Evolutionary conservation across 2,113 vertebrate genomes (phyloP), one percentile per base, ranked within the genome.

Genomic region (Cheirogaleus medius): DNA sequence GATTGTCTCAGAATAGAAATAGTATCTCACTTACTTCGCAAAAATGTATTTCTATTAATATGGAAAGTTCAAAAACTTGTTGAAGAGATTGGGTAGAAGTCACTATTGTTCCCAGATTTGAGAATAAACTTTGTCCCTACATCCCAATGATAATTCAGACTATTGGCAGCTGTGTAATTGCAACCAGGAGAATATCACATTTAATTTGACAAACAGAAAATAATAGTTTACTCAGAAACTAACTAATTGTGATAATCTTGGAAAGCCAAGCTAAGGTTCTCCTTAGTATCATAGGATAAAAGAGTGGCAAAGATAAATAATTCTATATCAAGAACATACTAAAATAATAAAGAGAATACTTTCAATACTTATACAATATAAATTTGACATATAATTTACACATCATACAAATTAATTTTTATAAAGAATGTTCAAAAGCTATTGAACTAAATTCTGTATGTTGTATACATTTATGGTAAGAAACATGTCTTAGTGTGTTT

Each of bases 121-220:
- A 78, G 23, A 60, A 71, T 23, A 87, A n/a, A 23, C 13, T 54
- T 0, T n/a, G 39, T 42, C 17, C 27, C 11, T 58, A n/a, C 13
- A 9, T 7, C 29, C n/a, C 7, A 56, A 0, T 32, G 21, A 34
- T 49, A 32, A 37, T n/a, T 85, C 21, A 18, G 0, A 25, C 27
- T 52, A 2, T 11, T 4, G 10, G 3, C 3, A 27, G 1, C 1
- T 58, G 25, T 56, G 10, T 1, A 12, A 0, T 11, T 49, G 11
- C n/a, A 37, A 63, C 9, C 8, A 89, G 18, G 32, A 73, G 7
- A 85, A 49, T 37, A n/a, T 29, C 39, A 83, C 2, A 23, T 81
- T 90, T 64, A 18, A 66, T 60, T 15, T 44, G 18, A 74, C 4
- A 91, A 77, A 60, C 0, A n/a, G 8, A 64, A 32, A 81, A 21